Conservation (phyloP, 2,888 invertebrate genomes). For the Folsomia candida region DNA sequence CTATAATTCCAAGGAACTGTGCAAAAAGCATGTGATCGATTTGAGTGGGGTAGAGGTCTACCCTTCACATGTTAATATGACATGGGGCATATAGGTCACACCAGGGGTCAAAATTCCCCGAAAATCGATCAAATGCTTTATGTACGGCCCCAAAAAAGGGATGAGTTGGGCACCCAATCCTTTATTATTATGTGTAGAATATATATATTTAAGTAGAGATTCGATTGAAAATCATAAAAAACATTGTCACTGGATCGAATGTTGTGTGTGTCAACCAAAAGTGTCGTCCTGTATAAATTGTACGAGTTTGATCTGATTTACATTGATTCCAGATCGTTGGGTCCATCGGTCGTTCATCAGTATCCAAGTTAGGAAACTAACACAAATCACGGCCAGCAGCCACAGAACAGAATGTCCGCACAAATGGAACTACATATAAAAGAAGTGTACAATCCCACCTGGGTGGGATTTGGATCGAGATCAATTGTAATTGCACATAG, state of each 20-base stretch:
- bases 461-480: conserved; percentile 17
- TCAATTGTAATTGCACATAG: conserved; percentile 16
- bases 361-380: not conserved
- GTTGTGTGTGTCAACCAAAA: not conserved
- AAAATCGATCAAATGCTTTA: too few species aligned
- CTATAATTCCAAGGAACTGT: too few species aligned
- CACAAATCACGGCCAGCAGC: not conserved
- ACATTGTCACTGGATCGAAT: not conserved
- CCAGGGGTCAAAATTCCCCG: too few species aligned
- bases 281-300: not conserved
- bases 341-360: not conserved
- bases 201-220: not conserved
- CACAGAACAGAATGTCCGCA: not conserved
- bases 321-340: conserved; percentile 7
- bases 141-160: not conserved
- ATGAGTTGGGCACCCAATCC: not conserved
- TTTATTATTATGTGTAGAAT: too few species aligned
- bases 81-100: too few species aligned
- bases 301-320: conserved; percentile 7
- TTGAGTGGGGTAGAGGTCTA: too few species aligned
- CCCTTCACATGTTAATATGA: too few species aligned
- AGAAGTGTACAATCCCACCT: conserved; percentile 4
- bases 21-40: too few species aligned
- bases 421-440: not conserved
- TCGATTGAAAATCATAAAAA: not conserved